Conservation (phyloP, 2,888 invertebrate species). For the Orchesellides sinensis region DNA sequence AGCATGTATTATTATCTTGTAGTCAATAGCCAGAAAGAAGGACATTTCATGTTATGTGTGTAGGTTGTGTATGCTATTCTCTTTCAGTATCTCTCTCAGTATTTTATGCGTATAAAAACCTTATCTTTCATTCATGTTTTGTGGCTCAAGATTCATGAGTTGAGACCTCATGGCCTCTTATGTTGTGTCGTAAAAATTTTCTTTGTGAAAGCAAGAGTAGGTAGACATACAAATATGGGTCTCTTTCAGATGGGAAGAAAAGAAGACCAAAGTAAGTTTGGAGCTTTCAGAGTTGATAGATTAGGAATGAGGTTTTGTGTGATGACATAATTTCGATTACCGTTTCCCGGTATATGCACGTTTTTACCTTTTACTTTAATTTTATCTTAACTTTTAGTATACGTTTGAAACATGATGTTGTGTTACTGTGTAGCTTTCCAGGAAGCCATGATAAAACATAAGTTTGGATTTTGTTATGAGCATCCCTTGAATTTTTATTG, state of each 20-base stretch:
- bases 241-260: too few species aligned
- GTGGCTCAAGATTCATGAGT: background rate
- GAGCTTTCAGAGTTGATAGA: too few species aligned
- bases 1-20: background rate
- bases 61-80: background rate
- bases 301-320: background rate
- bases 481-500: conserved; percentile 6
- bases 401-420: too few species aligned
- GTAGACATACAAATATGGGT: too few species aligned
- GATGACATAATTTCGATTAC: too few species aligned
- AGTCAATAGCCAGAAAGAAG: background rate
- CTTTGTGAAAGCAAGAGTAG: background rate
- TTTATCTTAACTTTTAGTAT: too few species aligned
- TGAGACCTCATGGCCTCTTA: background rate
- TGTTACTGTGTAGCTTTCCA: too few species aligned
- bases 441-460: too few species aligned
- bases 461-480: too few species aligned
- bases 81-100: background rate
- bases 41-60: background rate
- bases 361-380: too few species aligned
- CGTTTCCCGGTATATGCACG: background rate
- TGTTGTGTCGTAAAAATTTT: background rate
- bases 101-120: background rate
- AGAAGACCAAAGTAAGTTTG: too few species aligned
- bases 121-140: conserved; percentile 25